Conservation (phyloP, 2,113 vertebrate species). For the Pantherophis guttatus region DNA sequence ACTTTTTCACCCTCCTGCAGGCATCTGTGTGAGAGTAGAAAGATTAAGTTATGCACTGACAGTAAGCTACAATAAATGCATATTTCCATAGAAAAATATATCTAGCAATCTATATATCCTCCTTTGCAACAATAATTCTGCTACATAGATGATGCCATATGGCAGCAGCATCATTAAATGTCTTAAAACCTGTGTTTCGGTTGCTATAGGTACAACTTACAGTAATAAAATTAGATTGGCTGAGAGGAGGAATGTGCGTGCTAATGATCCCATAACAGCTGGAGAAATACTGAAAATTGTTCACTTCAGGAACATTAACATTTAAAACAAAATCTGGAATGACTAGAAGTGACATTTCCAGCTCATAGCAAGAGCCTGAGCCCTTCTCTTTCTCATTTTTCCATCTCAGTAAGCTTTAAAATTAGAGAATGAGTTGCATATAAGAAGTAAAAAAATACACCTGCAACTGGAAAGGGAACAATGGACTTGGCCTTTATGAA, state of each 20-base stretch:
- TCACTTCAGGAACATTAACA: conserved; percentile 12
- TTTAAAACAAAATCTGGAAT: conserved; percentile 18
- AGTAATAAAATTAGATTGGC: neutral
- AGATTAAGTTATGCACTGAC: neutral
- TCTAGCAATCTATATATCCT: neutral
- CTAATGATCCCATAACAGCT: neutral
- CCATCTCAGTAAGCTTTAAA: neutral
- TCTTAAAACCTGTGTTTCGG: neutral
- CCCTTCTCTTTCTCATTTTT: neutral
- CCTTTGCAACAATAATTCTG: neutral
- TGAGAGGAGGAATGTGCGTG: neutral
- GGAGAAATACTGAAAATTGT: neutral
- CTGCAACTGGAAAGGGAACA: neutral
- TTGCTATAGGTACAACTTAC: neutral
- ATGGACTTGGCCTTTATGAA: neutral
- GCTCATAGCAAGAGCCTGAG: neutral
- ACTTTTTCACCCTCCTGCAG: neutral
- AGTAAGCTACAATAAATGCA: neutral
- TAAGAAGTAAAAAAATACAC: conserved; percentile 2
- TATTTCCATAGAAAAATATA: neutral
- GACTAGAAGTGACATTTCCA: neutral
- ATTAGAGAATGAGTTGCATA: neutral
- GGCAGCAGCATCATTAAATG: neutral
- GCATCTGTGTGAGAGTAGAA: neutral
- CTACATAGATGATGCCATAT: neutral